These are phyloP conservation scores for Chironomus tentans DNA, from an alignment of 2,888 invertebrate genomes.

Conservation along the genomic window DNA sequence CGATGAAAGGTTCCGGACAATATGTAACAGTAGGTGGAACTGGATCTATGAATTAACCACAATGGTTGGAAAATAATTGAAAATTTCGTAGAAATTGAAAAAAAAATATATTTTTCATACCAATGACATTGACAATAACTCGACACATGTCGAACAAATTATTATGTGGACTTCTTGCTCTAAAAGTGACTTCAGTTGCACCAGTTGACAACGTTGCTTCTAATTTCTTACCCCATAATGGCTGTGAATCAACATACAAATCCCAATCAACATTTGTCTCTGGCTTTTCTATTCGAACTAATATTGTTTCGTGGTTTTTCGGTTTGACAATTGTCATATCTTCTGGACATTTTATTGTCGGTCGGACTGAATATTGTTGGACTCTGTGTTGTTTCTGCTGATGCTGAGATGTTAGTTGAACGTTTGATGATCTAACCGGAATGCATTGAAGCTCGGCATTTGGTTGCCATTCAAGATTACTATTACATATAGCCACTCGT, in stretches of 20 bases:
- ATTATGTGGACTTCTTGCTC: constrained; percentile 48
- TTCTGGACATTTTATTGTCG: constrained; percentile 56
- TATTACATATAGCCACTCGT: constrained; percentile 36
- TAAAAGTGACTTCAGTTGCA: constrained; percentile 49
- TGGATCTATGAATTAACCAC: constrained; percentile 39
- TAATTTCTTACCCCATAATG: constrained; percentile 53
- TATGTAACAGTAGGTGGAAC: constrained; percentile 48
- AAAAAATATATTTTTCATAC: constrained; percentile 35
- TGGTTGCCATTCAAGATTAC: constrained; percentile 38
- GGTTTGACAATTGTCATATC: constrained; percentile 51
- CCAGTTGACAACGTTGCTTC: constrained; percentile 51
- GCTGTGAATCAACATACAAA: constrained; percentile 51
- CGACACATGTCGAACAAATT: constrained; percentile 50
- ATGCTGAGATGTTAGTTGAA: constrained; percentile 8
- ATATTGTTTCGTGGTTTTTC: constrained; percentile 35
- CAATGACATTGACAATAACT: constrained; percentile 50
- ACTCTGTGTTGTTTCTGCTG: not conserved
- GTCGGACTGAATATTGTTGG: constrained; percentile 32
- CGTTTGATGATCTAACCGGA: constrained; percentile 27
- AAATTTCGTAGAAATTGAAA: not conserved
- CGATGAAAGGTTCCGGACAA: constrained; percentile 55
- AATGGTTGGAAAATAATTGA: not conserved
- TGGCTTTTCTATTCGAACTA: constrained; percentile 45
- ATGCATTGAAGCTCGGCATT: constrained; percentile 37
- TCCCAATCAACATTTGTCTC: constrained; percentile 57